A percentile compares a stretch with the other conserved stretches of the same genome.
phyloP scores from a whole-genome alignment of 2,888 invertebrate genomes.

The Troides aeacus region DNA sequence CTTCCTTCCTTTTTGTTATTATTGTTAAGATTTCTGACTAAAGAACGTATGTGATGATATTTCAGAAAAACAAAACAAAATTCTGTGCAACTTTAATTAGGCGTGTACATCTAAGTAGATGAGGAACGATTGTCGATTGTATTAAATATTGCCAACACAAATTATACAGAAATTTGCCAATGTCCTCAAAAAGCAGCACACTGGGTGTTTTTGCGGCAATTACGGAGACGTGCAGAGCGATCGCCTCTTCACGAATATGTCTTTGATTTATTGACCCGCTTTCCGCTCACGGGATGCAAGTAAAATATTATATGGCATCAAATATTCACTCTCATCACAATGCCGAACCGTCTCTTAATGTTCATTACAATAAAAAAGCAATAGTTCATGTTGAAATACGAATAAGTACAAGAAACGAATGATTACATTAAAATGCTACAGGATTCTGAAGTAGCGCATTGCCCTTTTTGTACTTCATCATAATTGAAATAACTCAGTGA shows the following conservation, averaged over 20 bases:
- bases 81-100: not conserved
- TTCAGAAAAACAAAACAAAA: not conserved
- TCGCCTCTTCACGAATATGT: conserved; percentile 66
- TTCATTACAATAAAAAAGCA: conserved; percentile 77
- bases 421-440: conserved; percentile 34
- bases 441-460: too few species aligned
- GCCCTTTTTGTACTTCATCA: not conserved
- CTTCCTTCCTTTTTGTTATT: conserved; percentile 42
- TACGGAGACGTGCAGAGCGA: conserved; percentile 70
- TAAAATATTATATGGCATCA: conserved; percentile 76
- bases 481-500: too few species aligned
- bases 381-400: conserved; percentile 66
- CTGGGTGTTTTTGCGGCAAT: conserved; percentile 75
- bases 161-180: conserved; percentile 74
- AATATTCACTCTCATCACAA: conserved; percentile 73
- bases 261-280: conserved; percentile 76
- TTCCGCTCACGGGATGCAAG: conserved; percentile 58
- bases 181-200: conserved; percentile 71
- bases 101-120: not conserved
- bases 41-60: not conserved
- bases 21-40: conserved; percentile 9
- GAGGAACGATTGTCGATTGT: not conserved
- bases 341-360: conserved; percentile 61
- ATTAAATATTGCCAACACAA: conserved; percentile 32
- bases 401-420: conserved; percentile 43